These are phyloP conservation scores for Tapirus indicus DNA, from an alignment of 2,797 vertebrate species.

Conservation along the genomic window DNA sequence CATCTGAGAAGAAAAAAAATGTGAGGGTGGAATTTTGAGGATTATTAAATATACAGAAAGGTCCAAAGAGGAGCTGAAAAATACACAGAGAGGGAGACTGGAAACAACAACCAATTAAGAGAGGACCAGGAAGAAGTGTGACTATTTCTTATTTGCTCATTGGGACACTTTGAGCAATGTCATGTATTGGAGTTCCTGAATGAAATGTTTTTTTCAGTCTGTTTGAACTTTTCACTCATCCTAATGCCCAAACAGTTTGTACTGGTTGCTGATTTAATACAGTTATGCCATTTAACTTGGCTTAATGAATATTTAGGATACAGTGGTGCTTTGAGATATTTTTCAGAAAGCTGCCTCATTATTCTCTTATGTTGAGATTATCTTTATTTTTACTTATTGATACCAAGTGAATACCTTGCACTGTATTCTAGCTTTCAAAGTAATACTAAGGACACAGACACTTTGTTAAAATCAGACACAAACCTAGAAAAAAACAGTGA, in stretches of 20 bases:
- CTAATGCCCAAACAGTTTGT: too few relatives aligned
- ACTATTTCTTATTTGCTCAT: not conserved
- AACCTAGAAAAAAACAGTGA: not conserved
- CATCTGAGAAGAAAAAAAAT: not conserved
- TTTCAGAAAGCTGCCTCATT: not conserved
- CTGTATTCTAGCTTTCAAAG: not conserved
- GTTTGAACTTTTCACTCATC: not conserved
- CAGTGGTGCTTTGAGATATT: not conserved
- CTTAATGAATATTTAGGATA: not conserved
- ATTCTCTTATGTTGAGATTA: not conserved
- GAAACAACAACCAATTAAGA: not conserved
- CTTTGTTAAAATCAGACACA: not conserved
- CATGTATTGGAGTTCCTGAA: not conserved
- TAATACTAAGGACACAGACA: not conserved
- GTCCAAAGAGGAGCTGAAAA: not conserved
- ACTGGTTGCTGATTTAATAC: not conserved
- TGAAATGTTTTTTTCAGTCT: not conserved
- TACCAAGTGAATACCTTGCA: not conserved
- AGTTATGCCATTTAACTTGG: not conserved
- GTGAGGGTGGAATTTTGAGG: not conserved
- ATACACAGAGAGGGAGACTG: not conserved
- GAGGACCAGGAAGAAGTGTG: not conserved
- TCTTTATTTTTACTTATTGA: not conserved
- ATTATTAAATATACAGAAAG: not conserved
- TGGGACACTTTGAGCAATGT: not conserved